Base-by-base conservation (phyloP, 1,140 invertebrate species). In the Drosophila cardini region DNA sequence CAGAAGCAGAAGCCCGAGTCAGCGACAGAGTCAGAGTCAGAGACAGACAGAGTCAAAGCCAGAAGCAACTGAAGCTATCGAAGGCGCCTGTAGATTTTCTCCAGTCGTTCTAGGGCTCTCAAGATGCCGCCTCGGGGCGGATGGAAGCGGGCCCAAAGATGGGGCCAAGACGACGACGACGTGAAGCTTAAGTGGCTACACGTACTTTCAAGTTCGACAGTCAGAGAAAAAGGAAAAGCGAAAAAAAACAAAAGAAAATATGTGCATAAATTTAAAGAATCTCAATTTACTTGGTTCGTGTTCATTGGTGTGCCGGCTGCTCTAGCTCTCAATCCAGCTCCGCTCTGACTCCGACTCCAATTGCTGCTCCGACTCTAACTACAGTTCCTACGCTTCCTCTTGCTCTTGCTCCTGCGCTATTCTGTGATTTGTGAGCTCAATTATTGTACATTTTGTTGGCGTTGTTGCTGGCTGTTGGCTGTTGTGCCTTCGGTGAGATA, bases 201-300 rank as follows among this genome's bases (percentile, higher is more conserved):
- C 73, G 80, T 83, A 80, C 61, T 53, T 64, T 13, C 32, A 45
- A 55, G 38, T 55, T 69, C 48, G 40, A 38, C 46, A 60, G 40
- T 56, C 56, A 30, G 18, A 34, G 32, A 58, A 64, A 72, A 13
- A 53, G 52, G 15, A 15, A 55, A 55, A 76, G 75, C 21, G 21
- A 26, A 34, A 72, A 13, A 53, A 72, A 13, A 53, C 32, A 13
- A 15, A 38, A 55, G 72, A 78, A 89, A 78, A 89, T 84, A 89
- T 89, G 80, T 89, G 84, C 80, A 89, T 83, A 89, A 89, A 89
- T 89, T 89, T 89, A 89, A 89, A 89, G 80, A 89, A 89, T 84
- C 84, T 80, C 80, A 89, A 89, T 89, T 84, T 84, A 78, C 80
- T 84, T 75, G 84, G 76, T 72, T 78, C 83, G 76, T 87, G 83